These are phyloP conservation scores for Caradrina clavipalpis DNA, from an alignment of 2,888 invertebrate species.

Conservation along the genomic window DNA sequence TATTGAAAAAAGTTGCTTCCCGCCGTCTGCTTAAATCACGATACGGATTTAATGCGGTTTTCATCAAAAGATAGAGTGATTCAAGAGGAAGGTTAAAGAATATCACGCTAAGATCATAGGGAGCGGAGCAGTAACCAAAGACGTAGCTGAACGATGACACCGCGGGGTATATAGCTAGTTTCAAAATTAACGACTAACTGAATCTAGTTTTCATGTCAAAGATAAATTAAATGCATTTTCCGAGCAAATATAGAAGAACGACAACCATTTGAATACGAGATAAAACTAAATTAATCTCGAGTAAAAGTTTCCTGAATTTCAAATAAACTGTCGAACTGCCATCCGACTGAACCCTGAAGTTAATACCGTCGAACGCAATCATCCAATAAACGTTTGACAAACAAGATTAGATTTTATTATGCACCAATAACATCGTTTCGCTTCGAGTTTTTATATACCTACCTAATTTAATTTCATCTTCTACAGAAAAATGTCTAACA, in stretches of 20 bases:
- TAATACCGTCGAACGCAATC: conserved; percentile 44
- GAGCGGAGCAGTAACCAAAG: no score
- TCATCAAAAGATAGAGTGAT: no score
- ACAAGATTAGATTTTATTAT: conserved; percentile 44
- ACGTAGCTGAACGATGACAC: no score
- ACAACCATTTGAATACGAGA: conserved; percentile 12
- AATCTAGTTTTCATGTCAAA: not conserved
- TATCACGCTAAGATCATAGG: no score
- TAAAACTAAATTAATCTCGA: conserved; percentile 36
- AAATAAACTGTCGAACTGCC: conserved; percentile 48
- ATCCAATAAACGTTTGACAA: conserved; percentile 36
- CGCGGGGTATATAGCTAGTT: no score
- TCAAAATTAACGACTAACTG: not conserved
- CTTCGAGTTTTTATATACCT: conserved; percentile 9
- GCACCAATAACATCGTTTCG: conserved; percentile 27
- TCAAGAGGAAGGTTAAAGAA: no score
- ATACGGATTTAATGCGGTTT: no score
- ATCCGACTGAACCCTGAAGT: conserved; percentile 33
- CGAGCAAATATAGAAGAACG: conserved; percentile 20
- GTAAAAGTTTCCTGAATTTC: conserved; percentile 40
- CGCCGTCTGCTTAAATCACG: no score
- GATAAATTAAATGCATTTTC: not conserved
- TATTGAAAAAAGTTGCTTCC: no score
- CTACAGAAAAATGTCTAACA: conserved; percentile 1
- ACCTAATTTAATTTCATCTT: not conserved